Conservation (phyloP, 2,888 invertebrate species). For the Bellardia bayeri region DNA sequence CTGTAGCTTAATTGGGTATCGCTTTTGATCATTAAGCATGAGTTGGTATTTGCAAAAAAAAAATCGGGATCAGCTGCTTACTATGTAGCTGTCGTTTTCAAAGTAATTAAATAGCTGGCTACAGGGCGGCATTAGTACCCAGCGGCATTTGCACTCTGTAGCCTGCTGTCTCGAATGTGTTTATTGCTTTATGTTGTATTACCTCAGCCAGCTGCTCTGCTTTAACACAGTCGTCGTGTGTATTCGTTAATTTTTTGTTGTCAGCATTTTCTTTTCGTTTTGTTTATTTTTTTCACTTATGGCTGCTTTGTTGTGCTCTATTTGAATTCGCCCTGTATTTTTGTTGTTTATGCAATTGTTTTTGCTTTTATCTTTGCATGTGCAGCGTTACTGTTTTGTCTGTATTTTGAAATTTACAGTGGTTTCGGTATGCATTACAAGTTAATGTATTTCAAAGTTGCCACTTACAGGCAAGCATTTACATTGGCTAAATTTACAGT, state of each 20-base stretch:
- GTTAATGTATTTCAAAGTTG: background rate
- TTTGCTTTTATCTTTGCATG: conserved; percentile 30
- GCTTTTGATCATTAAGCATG: too few species aligned
- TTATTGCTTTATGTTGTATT: background rate
- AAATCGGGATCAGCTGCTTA: too few species aligned
- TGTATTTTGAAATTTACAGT: conserved; percentile 21
- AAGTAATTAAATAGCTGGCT: too few species aligned
- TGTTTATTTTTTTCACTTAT: background rate
- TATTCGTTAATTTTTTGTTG: background rate
- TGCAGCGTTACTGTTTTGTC: background rate
- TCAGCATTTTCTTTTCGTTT: conserved; percentile 19
- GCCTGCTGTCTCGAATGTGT: too few species aligned
- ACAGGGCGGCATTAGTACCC: too few species aligned
- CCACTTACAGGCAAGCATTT: too few species aligned
- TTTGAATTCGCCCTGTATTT: conserved; percentile 28
- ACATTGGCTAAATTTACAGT: too few species aligned
- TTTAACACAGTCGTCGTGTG: background rate
- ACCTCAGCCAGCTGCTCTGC: background rate
- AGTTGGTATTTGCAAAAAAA: too few species aligned
- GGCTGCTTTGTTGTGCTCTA: background rate
- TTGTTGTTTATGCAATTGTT: conserved; percentile 46
- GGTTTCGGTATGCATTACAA: background rate
- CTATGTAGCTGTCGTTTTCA: too few species aligned
- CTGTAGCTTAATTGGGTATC: too few species aligned
- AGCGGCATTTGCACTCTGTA: too few species aligned